Evolutionary conservation across 2,888 invertebrate genomes (phyloP), one percentile per base, ranked within the genome.

Genomic region (Gnatocerus cornutus): DNA sequence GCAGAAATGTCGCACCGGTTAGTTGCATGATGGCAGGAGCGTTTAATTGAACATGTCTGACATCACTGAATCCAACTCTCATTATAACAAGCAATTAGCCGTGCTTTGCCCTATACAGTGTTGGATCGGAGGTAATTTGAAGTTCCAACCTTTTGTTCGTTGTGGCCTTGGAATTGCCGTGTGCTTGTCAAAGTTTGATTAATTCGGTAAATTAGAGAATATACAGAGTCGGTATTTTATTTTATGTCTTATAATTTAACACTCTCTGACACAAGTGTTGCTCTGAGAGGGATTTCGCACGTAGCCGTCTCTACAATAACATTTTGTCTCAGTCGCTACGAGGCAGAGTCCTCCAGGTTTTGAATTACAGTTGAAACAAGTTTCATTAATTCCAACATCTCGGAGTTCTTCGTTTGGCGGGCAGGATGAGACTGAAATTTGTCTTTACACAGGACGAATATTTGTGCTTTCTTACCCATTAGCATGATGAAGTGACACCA

Each of bases 51-150:
- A 10, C 41, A 10, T 41, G 9, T 10, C 12, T 41, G 41, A 41
- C 41, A 13, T 41, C 41, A 41, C n/a, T 33, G 33, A 41, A 41
- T 41, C 41, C 41, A 1, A 12, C 12, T 41, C 41, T 41, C 41
- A 41, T 41, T 41, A 41, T 41, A 41, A 41, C 41, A 13, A 41
- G 12, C 41, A 41, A 41, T 41, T 41, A 41, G 6, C 3, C 41
- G 41, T 12, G 41, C 13, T 41, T 41, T 12, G n/a, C 41, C 10
- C 12, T 41, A 2, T 41, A 13, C 13, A 41, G 9, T 1, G 41
- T n/a, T 41, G 41, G n/a, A 41, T 41, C 41, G 41, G 41, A 41
- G 41, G 41, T 41, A 41, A 41, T 41, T 41, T 41, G 41, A 41
- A 41, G 12, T 12, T 41, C 10, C 13, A 4, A 10, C 41, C 41